These are phyloP conservation scores for Anguilla rostrata DNA, from an alignment of 2,113 vertebrate species.

Conservation along the genomic window DNA sequence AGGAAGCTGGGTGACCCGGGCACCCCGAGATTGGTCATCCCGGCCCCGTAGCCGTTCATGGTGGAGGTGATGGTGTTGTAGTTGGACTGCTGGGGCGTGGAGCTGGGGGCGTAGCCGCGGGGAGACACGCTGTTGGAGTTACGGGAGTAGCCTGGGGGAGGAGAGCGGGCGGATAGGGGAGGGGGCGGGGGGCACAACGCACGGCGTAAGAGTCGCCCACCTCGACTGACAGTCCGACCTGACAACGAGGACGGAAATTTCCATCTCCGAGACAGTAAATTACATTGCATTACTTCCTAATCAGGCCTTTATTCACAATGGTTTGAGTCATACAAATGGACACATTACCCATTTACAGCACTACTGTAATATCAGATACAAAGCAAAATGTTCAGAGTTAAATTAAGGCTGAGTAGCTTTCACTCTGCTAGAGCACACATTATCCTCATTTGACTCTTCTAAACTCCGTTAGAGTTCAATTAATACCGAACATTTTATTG, in stretches of 20 bases:
- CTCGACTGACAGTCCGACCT: neutral
- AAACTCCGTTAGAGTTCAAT: too few species aligned
- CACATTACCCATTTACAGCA: too few species aligned
- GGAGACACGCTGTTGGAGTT: slow-evolving; percentile 84
- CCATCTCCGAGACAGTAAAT: neutral
- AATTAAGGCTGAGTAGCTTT: neutral
- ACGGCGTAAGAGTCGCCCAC: neutral
- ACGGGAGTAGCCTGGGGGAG: slow-evolving; percentile 79
- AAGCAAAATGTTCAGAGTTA: neutral
- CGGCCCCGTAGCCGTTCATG: slow-evolving; percentile 82
- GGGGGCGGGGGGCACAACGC: slow-evolving; percentile 2
- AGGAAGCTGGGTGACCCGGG: slow-evolving; percentile 93
- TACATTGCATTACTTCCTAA: neutral
- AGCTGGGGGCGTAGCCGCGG: slow-evolving; percentile 86
- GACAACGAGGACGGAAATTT: neutral
- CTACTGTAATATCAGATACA: neutral
- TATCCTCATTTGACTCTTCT: neutral
- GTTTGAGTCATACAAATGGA: neutral
- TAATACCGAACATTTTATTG: too few species aligned
- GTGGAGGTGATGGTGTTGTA: slow-evolving; percentile 82
- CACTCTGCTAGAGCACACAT: neutral
- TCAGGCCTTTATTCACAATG: neutral
- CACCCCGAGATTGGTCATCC: slow-evolving; percentile 87
- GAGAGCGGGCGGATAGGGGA: slow-evolving; percentile 13
- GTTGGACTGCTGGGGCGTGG: slow-evolving; percentile 86